phyloP scores from a whole-genome alignment of 2,888 invertebrate species.

The Halocaridina rubra region DNA sequence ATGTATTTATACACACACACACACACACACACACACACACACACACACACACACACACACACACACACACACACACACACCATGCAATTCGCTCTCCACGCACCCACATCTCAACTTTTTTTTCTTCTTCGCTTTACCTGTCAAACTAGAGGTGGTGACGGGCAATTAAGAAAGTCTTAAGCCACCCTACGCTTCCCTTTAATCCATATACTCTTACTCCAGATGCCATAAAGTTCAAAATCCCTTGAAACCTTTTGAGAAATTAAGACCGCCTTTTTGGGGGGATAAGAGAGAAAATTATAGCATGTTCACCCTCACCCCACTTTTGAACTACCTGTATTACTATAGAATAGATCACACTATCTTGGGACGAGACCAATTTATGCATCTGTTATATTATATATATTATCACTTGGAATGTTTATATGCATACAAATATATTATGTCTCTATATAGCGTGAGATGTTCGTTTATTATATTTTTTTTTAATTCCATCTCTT shows the following conservation, averaged over 20 bases:
- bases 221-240: neutral
- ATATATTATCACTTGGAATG: too few relatives aligned
- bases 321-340: conserved; percentile 36
- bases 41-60: neutral
- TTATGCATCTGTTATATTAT: too few relatives aligned
- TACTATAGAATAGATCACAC: conserved; percentile 13
- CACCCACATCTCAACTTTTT: conserved; percentile 39
- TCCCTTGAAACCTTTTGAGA: neutral
- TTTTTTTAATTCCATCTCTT: too few relatives aligned
- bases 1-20: too few relatives aligned
- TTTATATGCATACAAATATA: too few relatives aligned
- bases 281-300: conserved; percentile 5
- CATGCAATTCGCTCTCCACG: too few relatives aligned
- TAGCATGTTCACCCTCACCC: conserved; percentile 20
- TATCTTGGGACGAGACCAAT: conserved; percentile 35
- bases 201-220: neutral
- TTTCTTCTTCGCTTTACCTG: conserved; percentile 43
- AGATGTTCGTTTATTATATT: too few relatives aligned
- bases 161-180: neutral
- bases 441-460: too few relatives aligned
- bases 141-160: conserved; percentile 34
- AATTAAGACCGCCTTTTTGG: neutral
- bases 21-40: too few relatives aligned
- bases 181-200: neutral
- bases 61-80: too few relatives aligned